These are phyloP conservation scores for Vandiemenella viatica DNA, from an alignment of 2,888 invertebrate species.

Conservation along the genomic window DNA sequence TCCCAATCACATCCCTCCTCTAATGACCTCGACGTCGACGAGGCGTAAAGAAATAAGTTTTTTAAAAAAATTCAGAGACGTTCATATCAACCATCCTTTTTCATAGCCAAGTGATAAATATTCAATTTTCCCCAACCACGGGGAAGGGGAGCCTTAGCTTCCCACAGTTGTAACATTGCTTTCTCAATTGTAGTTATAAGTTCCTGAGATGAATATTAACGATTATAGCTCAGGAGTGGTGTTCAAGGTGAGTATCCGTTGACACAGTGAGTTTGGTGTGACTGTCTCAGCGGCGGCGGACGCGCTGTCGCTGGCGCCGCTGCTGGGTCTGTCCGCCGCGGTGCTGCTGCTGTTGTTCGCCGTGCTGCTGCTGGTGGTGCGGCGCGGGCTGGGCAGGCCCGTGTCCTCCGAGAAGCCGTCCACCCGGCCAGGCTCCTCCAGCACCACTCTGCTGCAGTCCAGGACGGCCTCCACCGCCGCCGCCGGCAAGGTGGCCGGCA, in stretches of 20 bases:
- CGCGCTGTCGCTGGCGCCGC: conserved; percentile 34
- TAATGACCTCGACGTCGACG: no score
- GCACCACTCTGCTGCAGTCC: neutral
- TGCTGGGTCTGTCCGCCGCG: conserved; percentile 39
- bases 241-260: neutral
- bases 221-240: neutral
- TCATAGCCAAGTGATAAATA: no score
- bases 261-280: neutral
- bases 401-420: conserved; percentile 8
- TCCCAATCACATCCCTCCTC: no score
- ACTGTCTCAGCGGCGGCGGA: conserved; percentile 34
- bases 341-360: conserved; percentile 35
- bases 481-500: no score
- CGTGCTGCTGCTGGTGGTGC: conserved; percentile 34
- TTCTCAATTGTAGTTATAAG: no score
- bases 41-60: no score
- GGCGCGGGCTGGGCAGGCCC: conserved; percentile 28
- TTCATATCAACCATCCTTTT: no score
- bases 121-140: no score
- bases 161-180: no score
- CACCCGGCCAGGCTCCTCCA: conserved; percentile 5
- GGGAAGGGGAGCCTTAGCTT: no score
- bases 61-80: no score
- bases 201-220: no score
- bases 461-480: neutral